phyloP scores from a whole-genome alignment of 2,888 invertebrate species.

The Pseudococcus longispinus region DNA sequence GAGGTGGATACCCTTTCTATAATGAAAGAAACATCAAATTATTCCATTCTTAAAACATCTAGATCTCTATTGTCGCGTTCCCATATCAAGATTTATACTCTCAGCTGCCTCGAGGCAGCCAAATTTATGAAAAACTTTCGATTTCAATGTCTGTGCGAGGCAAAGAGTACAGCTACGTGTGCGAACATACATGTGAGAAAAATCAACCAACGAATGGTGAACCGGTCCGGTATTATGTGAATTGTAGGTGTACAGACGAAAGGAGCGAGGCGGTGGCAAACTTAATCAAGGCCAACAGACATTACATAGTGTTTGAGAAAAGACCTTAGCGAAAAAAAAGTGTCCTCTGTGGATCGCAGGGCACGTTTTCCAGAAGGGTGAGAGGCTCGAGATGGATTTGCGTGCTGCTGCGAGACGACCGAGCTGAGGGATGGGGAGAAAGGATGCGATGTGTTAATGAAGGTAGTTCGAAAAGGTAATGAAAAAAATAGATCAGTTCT shows the following conservation, averaged over 20 bases:
- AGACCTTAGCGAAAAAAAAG: background rate
- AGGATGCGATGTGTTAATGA: slow-evolving; percentile 2
- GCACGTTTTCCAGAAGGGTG: background rate
- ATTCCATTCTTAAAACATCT: background rate
- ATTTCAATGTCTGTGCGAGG: background rate
- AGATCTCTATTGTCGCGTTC: background rate
- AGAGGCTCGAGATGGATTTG: background rate
- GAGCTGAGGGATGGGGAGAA: background rate
- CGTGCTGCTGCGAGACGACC: background rate
- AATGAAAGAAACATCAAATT: background rate
- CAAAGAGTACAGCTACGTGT: background rate
- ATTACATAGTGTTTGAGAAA: background rate
- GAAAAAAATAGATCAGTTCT: slow-evolving; percentile 31
- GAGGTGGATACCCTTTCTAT: too few species aligned
- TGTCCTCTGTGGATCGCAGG: background rate
- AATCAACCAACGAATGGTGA: background rate
- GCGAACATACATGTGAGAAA: background rate
- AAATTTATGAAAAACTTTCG: background rate
- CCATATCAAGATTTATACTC: background rate
- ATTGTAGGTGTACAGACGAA: background rate
- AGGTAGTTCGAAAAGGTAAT: slow-evolving; percentile 12
- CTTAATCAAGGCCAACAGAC: background rate
- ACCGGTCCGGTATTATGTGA: background rate
- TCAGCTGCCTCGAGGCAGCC: background rate
- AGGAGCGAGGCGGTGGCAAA: background rate